These are phyloP conservation scores for Acrobasis consociella DNA, from an alignment of 2,888 invertebrate species.

Conservation along the genomic window DNA sequence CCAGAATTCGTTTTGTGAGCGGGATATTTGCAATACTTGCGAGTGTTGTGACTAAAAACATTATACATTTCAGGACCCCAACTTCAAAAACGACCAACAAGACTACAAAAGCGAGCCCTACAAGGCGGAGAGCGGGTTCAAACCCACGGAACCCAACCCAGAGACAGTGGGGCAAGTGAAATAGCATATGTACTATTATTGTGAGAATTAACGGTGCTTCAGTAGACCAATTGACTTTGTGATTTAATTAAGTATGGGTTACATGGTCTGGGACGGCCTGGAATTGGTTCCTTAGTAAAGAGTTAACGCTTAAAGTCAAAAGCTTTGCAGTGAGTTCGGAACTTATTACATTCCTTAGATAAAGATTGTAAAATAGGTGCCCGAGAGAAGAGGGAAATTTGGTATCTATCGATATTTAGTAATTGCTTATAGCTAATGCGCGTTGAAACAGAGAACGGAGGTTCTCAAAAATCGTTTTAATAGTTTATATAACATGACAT, in stretches of 20 bases:
- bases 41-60: too few species aligned
- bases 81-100: constrained; percentile 47
- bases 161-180: constrained; percentile 68
- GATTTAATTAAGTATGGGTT: constrained; percentile 33
- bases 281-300: neutral
- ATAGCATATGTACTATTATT: constrained; percentile 60
- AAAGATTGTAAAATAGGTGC: too few species aligned
- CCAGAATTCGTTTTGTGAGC: too few species aligned
- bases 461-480: too few species aligned
- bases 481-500: too few species aligned
- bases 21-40: too few species aligned
- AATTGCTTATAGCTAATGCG: too few species aligned
- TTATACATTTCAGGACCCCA: constrained; percentile 33
- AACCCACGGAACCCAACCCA: constrained; percentile 52
- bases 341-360: too few species aligned
- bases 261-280: constrained; percentile 15
- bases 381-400: too few species aligned
- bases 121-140: constrained; percentile 55
- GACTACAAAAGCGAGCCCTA: constrained; percentile 57
- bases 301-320: neutral
- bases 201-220: constrained; percentile 44
- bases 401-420: too few species aligned
- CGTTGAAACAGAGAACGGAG: too few species aligned
- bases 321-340: too few species aligned
- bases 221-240: constrained; percentile 45